Base-by-base conservation (phyloP, 1,140 invertebrate genomes). In the Chymomyza costata region DNA sequence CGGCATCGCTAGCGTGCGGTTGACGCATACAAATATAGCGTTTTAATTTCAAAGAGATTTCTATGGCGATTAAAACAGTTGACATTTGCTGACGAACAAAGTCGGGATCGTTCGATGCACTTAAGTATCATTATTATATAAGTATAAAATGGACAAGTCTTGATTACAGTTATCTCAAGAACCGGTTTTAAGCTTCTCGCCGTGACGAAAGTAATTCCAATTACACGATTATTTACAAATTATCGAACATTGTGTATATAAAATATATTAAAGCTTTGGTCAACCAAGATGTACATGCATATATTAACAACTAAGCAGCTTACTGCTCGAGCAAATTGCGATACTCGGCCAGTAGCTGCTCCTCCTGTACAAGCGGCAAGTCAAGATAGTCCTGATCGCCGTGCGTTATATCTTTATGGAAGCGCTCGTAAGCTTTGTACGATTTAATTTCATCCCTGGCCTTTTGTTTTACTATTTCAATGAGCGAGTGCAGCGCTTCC, bases 301-400 rank as follows among this genome's bases (percentile, higher is more conserved):
- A 41, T 6, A 35, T 16, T 41, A 55, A 18, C 37, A 41, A 32
- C 13, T 34, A 47, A 25, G 8, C 21, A 3, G 18, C 14, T 61
- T 11, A 82, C 49, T 74, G 73, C 62, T 86, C 87, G 13, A 91
- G 83, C 18, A 91, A 71, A 0, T 87, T 86, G 65, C 90, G 87
- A 81, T 91, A 92, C 70, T 90, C 87, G 3, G 82, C 85, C 1
- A 91, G 86, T 53, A 90, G 88, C 28, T 88, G 83, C 71, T 90
- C 89, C 78, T 91, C 90, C 45, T 89, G 87, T 2, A 83, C 58
- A 7, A 92, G 82, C 1, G 87, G 87, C 10, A 90, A 80, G 78
- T 91, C 89, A 25, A 91, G 76, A 69, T 92, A 88, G 52, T 90
- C 90, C 62, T 91, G 89, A 35, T 91, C 90, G 6, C 88, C 88